phyloP scores from a whole-genome alignment of 92 coral and sea anemone species.

The Bergia puertoricense region DNA sequence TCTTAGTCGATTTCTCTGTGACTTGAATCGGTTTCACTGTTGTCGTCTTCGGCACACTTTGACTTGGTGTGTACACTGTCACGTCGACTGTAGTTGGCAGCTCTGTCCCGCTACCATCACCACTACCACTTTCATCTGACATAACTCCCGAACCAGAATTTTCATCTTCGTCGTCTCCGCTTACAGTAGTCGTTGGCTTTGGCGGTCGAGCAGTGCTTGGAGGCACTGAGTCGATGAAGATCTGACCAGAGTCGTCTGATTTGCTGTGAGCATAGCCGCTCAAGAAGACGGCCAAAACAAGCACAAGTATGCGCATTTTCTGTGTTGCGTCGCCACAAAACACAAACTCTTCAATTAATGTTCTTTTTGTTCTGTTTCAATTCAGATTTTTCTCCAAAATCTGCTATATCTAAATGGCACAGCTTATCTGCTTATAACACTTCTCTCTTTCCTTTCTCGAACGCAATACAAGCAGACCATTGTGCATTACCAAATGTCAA shows the following conservation, averaged over 20 bases:
- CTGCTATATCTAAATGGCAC: not conserved
- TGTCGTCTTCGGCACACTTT: not conserved
- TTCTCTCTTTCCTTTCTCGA: not conserved
- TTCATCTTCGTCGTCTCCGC: constrained; percentile 63
- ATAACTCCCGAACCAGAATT: constrained; percentile 50
- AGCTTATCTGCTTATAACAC: not conserved
- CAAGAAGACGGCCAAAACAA: constrained; percentile 53
- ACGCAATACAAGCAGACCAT: constrained; percentile 51
- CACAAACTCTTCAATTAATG: not conserved
- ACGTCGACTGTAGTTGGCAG: constrained; percentile 29
- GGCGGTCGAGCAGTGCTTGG: constrained; percentile 32
- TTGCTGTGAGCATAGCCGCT: constrained; percentile 54
- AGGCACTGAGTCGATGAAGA: constrained; percentile 55
- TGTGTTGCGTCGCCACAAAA: not conserved
- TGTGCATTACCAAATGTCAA: constrained; percentile 66
- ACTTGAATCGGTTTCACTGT: not conserved
- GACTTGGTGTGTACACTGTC: constrained; percentile 1
- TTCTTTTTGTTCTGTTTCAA: not conserved
- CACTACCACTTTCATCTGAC: constrained; percentile 60
- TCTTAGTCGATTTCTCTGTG: not conserved
- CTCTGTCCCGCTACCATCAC: constrained; percentile 39
- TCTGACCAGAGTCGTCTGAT: constrained; percentile 43
- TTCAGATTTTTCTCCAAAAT: not conserved
- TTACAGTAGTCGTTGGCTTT: constrained; percentile 28
- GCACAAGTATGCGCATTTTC: constrained; percentile 55